Evolutionary conservation across 2,888 invertebrate genomes (phyloP), one percentile per base, ranked within the genome.

Genomic region (Sipha maydis): DNA sequence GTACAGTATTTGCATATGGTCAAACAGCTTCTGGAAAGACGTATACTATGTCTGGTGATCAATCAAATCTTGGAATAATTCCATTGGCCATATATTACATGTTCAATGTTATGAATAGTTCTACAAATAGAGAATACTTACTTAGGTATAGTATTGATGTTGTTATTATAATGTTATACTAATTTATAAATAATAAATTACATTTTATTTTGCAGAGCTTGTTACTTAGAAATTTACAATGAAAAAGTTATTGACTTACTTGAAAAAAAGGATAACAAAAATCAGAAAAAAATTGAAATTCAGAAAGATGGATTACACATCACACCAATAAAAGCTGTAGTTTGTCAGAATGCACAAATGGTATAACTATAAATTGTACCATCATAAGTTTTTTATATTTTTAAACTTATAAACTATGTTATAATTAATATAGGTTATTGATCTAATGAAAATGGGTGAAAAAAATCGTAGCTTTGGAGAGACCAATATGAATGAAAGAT

Each of bases 11-110:
- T 92, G 97, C 97, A 0, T 98, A 98, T 91, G 97, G 97, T 14
- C 97, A 97, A 92, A 97, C 97, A 8, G 96, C 97, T 0, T 97
- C 97, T 0, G 98, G 97, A 0, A 97, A 97, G 92, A 97, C 97
- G 0, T 95, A 95, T 91, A 97, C 96, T 0, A 96, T 97, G 95
- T 94, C 95, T 91, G 98, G 98, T 0, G 94, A 94, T 61, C 92
- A 93, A 0, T 91, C 92, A 0, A 94, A 95, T 71, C 95, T 94
- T 0, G 98, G 98, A 0, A 94, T 98, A 17, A 95, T 97, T 91
- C 94, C 94, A 0, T 91, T 95, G 69, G 94, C 96, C 0, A 94
- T 97, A 0, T 92, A 94, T 17, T 93, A 96, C 91, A 93, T 96
- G 69, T 97, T 96, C 91, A 92, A 94, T 71, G 92, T 93, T 83